Evolutionary conservation across 2,797 vertebrate genomes (phyloP).

Genomic region (Onychomys arenicola): DNA sequence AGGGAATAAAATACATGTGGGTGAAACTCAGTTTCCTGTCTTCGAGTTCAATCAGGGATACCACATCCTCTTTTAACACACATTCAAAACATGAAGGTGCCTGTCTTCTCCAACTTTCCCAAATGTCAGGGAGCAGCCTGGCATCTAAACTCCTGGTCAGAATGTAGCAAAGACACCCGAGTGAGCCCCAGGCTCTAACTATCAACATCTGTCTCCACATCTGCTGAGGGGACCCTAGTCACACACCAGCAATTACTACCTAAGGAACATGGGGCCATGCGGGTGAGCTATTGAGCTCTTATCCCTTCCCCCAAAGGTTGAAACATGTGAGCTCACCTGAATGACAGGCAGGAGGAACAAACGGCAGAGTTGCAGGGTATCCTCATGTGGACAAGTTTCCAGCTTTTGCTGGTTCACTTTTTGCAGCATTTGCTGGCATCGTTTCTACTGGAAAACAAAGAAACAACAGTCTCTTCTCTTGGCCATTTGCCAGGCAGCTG

Average conservation of each 20-base stretch:
- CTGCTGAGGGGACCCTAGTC: background rate
- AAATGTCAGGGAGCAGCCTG: accelerated
- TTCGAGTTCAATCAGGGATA: accelerated
- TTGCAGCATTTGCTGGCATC: accelerated
- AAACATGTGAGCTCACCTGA: accelerated
- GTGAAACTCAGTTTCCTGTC: background rate
- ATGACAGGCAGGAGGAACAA: background rate
- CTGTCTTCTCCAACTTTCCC: accelerated
- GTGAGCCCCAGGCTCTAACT: background rate
- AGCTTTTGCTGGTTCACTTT: background rate
- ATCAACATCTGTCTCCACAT: background rate
- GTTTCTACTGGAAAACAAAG: too few species aligned
- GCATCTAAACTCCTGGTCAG: background rate
- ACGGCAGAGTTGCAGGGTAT: accelerated
- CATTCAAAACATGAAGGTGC: accelerated
- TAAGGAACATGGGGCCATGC: background rate
- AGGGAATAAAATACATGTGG: too few species aligned
- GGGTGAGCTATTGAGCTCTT: accelerated
- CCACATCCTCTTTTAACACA: accelerated
- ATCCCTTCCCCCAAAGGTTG: accelerated
- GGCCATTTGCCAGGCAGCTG: accelerated
- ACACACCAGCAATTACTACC: background rate
- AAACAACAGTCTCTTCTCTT: too few species aligned
- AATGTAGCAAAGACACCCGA: accelerated
- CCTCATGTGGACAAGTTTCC: accelerated